Evolutionary conservation across 2,113 vertebrate genomes (phyloP), one percentile per base, ranked within the genome.

Genomic region (Larimichthys crocea): DNA sequence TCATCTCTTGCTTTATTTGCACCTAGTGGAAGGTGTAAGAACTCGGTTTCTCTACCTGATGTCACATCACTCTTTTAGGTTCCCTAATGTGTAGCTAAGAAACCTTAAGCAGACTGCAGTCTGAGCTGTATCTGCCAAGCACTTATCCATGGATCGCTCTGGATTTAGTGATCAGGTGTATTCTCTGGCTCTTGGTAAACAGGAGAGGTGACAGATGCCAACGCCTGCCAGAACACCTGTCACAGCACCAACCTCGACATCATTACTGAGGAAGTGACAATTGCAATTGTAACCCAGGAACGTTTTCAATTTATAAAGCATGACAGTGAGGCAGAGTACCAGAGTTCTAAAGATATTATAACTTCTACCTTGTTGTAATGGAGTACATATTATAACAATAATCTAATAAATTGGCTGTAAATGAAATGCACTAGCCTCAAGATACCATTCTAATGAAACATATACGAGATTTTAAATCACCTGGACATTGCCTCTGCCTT

Each of bases 171-270:
- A 85, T 85, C 50, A 63, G 55, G 52, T 68, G 42, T 64, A 50
- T 71, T 70, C 44, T 88, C 59, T 75, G 61, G 69, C 50, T 74
- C 61, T 55, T 19, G 35, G 67, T 86, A 69, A 80, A 84, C 53
- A 76, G 60, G 20, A 66, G 31, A 76, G 52, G 44, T 48, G 72
- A 85, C 63, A 79, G 66, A 70, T 75, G 73, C 75, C 74, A 53
- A 49, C 9, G 11, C 44, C 31, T 73, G 60, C 68, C 60, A 73
- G 56, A 82, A 69, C 57, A 83, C 52, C 76, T 77, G 71, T 63
- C 74, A 64, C 76, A 49, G n/a, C 40, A 50, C 53, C 61, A 77
- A 57, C 29, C 19, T 1, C 22, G 15, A 40, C 20, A 26, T 79
- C 55, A 76, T 79, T 67, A 83, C 59, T 46, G 66, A 67, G 35